Percentiles rank a stretch among this genome's conserved stretches.
These are phyloP conservation scores for Odontomachus brunneus DNA, from an alignment of 1,140 invertebrate genomes.

Conservation along the genomic window DNA sequence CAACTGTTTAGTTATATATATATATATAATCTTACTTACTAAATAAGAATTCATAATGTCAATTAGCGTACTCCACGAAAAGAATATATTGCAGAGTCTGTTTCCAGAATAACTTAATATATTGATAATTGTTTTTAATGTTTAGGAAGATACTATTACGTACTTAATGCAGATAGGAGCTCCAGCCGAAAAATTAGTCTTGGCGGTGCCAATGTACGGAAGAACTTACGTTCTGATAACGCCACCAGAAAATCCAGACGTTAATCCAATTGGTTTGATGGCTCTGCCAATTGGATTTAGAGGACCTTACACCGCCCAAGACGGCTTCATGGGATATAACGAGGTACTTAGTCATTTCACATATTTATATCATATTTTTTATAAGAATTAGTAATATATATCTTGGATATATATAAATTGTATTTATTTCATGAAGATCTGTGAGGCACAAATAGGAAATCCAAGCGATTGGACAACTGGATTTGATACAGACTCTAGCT, in stretches of 20 bases:
- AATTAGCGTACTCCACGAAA: too few relatives aligned
- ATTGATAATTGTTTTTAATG: neutral
- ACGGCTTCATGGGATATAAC: constrained; percentile 95
- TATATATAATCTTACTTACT: too few relatives aligned
- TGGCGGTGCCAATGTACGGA: constrained; percentile 94
- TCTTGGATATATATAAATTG: neutral
- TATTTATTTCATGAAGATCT: constrained; percentile 85
- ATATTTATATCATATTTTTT: neutral
- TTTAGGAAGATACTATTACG: constrained; percentile 90
- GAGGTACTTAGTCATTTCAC: constrained; percentile 86
- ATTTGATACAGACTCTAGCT: constrained; percentile 87
- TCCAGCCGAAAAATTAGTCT: constrained; percentile 90
- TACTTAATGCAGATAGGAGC: constrained; percentile 91
- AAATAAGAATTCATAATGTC: too few relatives aligned
- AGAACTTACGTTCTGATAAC: constrained; percentile 89
- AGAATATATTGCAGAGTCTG: too few relatives aligned
- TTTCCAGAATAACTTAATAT: too few relatives aligned
- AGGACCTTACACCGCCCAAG: constrained; percentile 92
- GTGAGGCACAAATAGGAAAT: constrained; percentile 85
- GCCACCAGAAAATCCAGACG: constrained; percentile 62
- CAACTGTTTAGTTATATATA: too few relatives aligned
- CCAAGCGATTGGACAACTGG: constrained; percentile 85
- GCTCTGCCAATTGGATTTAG: constrained; percentile 87
- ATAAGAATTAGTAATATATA: neutral
- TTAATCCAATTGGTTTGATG: constrained; percentile 82